phyloP scores from a whole-genome alignment of 2,113 vertebrate genomes.

The Promerops cafer region DNA sequence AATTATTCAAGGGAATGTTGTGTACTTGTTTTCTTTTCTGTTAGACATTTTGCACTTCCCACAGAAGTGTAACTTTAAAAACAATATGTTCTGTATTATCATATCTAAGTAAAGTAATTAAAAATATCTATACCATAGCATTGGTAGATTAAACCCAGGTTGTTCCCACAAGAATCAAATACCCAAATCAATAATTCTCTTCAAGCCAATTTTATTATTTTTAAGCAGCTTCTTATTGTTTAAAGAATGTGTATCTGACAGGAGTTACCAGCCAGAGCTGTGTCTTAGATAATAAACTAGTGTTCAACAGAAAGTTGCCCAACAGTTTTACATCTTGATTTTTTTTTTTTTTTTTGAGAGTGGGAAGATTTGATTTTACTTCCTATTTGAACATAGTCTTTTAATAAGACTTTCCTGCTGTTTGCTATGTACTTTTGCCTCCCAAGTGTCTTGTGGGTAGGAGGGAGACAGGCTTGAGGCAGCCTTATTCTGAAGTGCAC shows the following conservation, averaged over 20 bases:
- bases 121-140: background rate
- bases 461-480: background rate
- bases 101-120: background rate
- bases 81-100: background rate
- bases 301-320: background rate
- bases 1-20: background rate
- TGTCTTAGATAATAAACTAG: background rate
- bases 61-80: background rate
- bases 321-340: background rate
- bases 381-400: background rate
- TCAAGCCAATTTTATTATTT: background rate
- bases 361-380: background rate
- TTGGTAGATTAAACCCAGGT: background rate
- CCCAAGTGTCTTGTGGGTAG: background rate
- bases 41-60: background rate
- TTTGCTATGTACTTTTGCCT: background rate
- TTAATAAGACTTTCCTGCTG: background rate
- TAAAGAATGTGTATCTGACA: background rate
- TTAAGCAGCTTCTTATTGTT: background rate
- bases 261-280: background rate
- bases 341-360: too few relatives aligned
- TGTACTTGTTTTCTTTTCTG: background rate
- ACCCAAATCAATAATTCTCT: constrained; percentile 3
- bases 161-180: background rate
- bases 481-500: background rate